phyloP scores from a whole-genome alignment of 2,888 invertebrate species.

The Rosalia funebris region DNA sequence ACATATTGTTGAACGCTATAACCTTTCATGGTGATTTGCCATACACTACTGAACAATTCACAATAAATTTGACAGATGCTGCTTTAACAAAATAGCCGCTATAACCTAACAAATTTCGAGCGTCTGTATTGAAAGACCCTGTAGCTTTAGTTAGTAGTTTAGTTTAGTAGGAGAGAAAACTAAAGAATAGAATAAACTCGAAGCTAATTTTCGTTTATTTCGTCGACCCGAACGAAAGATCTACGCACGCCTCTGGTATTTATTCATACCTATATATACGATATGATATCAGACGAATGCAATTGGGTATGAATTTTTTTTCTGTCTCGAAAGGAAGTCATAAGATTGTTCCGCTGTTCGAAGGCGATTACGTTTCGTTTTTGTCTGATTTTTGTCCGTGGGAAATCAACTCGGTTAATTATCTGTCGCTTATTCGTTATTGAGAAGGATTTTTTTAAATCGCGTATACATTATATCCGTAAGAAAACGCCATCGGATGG shows the following conservation, averaged over 20 bases:
- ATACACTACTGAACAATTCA: no score
- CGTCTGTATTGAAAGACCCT: no score
- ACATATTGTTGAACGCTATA: no score
- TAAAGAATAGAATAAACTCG: no score
- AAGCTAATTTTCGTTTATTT: no score
- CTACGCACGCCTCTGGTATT: constrained; percentile 23
- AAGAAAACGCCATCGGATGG: not conserved
- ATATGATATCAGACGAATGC: constrained; percentile 32
- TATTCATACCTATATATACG: constrained; percentile 24
- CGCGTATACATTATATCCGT: not conserved
- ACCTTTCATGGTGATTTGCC: no score
- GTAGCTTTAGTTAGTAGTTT: no score
- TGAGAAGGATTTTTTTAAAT: constrained; percentile 33
- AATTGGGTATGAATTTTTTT: constrained; percentile 37
- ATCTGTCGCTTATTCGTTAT: constrained; percentile 34
- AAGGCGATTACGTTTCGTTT: constrained; percentile 35
- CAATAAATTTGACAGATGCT: no score
- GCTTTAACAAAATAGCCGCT: no score
- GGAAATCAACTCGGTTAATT: constrained; percentile 37
- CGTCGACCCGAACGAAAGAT: no score
- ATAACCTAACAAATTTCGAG: no score
- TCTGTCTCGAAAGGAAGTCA: constrained; percentile 34
- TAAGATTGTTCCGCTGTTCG: constrained; percentile 35
- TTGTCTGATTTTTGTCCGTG: constrained; percentile 35
- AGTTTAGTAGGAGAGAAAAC: no score